These are phyloP conservation scores for Drosophila multiciliata DNA, from an alignment of 2,888 invertebrate genomes.

Conservation along the genomic window DNA sequence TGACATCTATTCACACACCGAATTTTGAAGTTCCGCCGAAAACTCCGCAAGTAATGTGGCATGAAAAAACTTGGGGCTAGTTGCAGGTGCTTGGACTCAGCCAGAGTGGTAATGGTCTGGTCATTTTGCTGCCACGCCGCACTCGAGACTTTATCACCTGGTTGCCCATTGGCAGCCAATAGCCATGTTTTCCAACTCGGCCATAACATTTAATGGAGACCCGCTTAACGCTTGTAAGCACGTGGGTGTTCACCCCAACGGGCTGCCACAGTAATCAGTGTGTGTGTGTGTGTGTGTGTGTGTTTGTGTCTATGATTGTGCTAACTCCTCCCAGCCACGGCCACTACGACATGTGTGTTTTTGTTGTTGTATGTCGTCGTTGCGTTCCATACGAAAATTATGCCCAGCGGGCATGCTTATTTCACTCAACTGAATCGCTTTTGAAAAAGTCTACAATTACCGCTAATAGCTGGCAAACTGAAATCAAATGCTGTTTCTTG, in stretches of 20 bases:
- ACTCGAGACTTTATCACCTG: constrained; percentile 76
- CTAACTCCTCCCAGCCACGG: constrained; percentile 36
- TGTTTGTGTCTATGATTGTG: constrained; percentile 9
- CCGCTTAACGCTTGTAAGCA: constrained; percentile 79
- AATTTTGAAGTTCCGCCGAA: constrained; percentile 14
- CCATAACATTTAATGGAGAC: constrained; percentile 73
- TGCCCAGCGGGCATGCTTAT: constrained; percentile 75
- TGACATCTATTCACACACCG: constrained; percentile 30
- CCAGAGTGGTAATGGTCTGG: constrained; percentile 31
- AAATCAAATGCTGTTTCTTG: constrained; percentile 53
- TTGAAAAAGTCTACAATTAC: constrained; percentile 73
- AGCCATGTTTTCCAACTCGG: constrained; percentile 53
- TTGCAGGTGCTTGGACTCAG: constrained; percentile 8
- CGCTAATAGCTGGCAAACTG: constrained; percentile 66
- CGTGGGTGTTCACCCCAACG: constrained; percentile 47
- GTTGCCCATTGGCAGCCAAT: constrained; percentile 62
- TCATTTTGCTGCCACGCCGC: constrained; percentile 58
- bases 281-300: constrained; percentile 35
- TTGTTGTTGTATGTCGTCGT: constrained; percentile 17
- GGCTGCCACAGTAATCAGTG: constrained; percentile 45
- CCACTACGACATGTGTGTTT: constrained; percentile 21
- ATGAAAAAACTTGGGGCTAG: constrained; percentile 43
- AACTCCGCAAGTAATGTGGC: constrained; percentile 42
- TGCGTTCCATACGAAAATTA: constrained; percentile 62
- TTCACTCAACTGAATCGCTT: constrained; percentile 66